Percentiles rank a stretch among this genome's conserved stretches.
phyloP scores from a whole-genome alignment of 2,113 vertebrate species.

The Brevimyrus niger region DNA sequence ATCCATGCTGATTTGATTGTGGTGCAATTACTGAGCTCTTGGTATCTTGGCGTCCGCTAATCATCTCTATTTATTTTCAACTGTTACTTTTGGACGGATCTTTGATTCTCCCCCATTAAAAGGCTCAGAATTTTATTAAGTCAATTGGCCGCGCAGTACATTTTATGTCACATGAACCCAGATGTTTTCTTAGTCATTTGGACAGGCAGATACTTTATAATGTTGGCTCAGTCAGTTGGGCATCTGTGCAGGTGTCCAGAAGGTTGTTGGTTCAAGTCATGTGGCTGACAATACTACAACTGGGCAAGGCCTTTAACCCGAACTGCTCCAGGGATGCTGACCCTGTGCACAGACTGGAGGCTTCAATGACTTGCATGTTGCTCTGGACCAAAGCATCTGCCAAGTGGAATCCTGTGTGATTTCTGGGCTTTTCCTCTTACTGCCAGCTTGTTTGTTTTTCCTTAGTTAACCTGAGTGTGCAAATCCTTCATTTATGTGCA shows the following conservation, averaged over 20 bases:
- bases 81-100: not conserved
- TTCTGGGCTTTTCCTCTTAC: not conserved
- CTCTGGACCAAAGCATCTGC: not conserved
- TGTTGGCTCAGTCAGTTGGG: not conserved
- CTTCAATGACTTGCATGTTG: not conserved
- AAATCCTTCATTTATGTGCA: not conserved
- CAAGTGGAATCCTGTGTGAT: not conserved
- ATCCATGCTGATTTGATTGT: not conserved
- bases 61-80: not conserved
- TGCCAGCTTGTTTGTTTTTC: not conserved
- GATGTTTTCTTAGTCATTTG: not conserved
- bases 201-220: not conserved
- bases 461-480: not conserved
- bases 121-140: not conserved
- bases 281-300: not conserved
- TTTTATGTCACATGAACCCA: not conserved
- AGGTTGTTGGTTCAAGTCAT: not conserved
- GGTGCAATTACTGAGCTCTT: not conserved
- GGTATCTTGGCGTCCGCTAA: not conserved
- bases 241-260: not conserved
- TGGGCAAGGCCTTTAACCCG: not conserved
- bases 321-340: not conserved
- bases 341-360: not conserved
- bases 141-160: not conserved
- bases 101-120: not conserved